phyloP scores from a whole-genome alignment of 2,888 invertebrate species.

The Clivina fossor region DNA sequence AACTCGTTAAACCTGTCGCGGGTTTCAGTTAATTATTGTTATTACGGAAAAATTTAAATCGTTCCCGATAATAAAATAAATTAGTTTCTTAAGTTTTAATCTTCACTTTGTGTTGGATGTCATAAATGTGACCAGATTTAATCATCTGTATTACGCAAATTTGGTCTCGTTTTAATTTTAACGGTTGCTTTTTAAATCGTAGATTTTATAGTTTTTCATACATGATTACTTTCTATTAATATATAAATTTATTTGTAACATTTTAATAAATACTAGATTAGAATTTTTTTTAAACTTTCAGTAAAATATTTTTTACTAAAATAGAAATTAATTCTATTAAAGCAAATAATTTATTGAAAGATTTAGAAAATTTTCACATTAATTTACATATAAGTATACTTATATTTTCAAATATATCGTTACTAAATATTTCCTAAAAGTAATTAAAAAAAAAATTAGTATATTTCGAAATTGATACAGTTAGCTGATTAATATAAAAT shows the following conservation, averaged over 20 bases:
- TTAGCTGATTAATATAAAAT: no score
- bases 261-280: neutral
- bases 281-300: neutral
- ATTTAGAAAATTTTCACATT: no score
- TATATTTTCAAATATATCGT: no score
- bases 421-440: no score
- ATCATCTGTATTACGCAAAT: conserved; percentile 31
- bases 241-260: neutral
- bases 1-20: conserved; percentile 28
- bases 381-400: no score
- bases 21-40: conserved; percentile 31
- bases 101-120: conserved; percentile 15
- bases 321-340: no score
- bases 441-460: no score
- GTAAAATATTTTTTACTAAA: neutral
- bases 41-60: conserved; percentile 32
- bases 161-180: conserved; percentile 7
- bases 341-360: no score
- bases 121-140: conserved; percentile 24
- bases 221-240: neutral
- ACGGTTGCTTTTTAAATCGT: neutral
- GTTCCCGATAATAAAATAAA: conserved; percentile 29
- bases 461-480: no score
- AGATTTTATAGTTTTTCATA: neutral
- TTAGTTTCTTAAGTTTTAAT: conserved; percentile 17